Conservation (phyloP, 2,797 vertebrate species). For the Chaetodon trifasciatus region DNA sequence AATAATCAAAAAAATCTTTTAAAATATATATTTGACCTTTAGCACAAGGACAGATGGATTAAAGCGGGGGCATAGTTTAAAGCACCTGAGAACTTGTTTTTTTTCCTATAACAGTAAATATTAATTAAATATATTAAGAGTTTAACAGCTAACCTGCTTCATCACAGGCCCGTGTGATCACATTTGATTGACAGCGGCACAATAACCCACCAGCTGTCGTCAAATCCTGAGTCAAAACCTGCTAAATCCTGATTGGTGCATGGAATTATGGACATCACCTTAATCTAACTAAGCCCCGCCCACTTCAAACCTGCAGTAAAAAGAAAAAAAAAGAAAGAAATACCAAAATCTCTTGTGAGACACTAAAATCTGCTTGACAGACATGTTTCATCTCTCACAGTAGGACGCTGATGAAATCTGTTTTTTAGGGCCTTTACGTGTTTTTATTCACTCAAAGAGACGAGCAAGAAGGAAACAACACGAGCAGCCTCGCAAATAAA, state of each 20-base stretch:
- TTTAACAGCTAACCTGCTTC: not conserved
- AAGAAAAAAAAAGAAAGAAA: too few species aligned
- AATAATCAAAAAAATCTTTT: not conserved
- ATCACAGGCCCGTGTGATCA: not conserved
- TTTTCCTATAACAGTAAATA: too few species aligned
- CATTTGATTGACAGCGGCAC: not conserved
- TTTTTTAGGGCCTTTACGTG: not conserved
- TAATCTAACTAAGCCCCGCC: too few species aligned
- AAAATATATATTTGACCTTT: not conserved
- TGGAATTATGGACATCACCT: not conserved
- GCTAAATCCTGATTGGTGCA: not conserved
- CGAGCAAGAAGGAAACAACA: not conserved
- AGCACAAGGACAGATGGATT: not conserved
- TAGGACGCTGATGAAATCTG: not conserved
- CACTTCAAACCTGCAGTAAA: too few species aligned
- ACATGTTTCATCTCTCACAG: not conserved
- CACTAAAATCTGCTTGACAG: not conserved
- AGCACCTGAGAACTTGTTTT: too few species aligned
- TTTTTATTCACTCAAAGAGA: not conserved
- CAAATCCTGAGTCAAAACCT: not conserved
- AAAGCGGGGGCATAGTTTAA: not conserved
- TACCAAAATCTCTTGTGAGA: not conserved
- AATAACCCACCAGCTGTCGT: not conserved
- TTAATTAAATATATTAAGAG: not conserved
- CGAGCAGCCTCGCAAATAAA: constrained; percentile 27